Evolutionary conservation across 2,113 vertebrate species (phyloP), one percentile per base, ranked within the genome.

Genomic region (Aramus guarauna): DNA sequence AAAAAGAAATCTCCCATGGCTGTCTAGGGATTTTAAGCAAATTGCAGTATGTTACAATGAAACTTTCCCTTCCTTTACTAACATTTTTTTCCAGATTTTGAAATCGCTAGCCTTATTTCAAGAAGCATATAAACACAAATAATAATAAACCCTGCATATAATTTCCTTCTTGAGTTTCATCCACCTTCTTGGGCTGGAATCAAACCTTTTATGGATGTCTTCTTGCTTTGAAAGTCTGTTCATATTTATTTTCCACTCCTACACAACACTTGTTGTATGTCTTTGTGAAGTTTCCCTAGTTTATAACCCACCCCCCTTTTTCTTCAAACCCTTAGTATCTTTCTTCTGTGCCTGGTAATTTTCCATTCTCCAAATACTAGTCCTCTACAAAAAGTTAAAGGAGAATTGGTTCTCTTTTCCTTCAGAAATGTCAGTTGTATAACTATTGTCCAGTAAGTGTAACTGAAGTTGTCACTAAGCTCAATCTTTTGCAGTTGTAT

Each of bases 211-310:
- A 9, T 80, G 79, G 41, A 73, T 6, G 1, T 60, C 24, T 56
- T 68, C 62, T 72, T 73, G 8, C 30, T 88, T 92, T 80, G 74
- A 73, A 86, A 86, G n/a, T 66, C 79, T 94, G 78, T 63, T 92
- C 73, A 47, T 86, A 69, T 67, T 91, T 85, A 88, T 91, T 84
- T 96, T 77, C 55, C 26, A 81, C 68, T 91, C 76, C 83, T 74
- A 94, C 83, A 43, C 75, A 92, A 86, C 63, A 77, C 55, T 91
- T 95, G 48, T 53, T 50, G 47, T 17, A 69, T 26, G 10, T 84
- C 63, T 88, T 88, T 74, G 13, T 88, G 53, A 87, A 53, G 4
- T 71, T 86, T 86, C 14, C 26, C 18, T 62, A 45, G 7, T 83
- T 94, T 83, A 74, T 58, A 69, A 2, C 16, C 11, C 10, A 20